Percentiles rank a stretch among this genome's conserved stretches.
Evolutionary conservation across 2,113 vertebrate species (phyloP).

Genomic region (Hippocampus zosterae): DNA sequence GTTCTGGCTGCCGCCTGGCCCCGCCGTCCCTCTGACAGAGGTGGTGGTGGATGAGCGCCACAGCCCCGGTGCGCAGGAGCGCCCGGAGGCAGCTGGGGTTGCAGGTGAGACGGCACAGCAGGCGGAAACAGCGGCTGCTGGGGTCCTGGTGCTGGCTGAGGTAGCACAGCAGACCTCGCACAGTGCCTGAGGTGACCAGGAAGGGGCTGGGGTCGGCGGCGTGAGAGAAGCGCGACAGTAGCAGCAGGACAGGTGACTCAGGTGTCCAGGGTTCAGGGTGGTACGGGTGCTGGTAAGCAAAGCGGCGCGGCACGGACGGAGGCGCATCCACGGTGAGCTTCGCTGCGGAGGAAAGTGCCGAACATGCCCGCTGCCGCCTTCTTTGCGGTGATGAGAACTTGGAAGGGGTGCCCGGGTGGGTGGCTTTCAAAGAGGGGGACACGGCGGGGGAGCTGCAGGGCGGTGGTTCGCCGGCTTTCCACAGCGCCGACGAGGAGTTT

Average conservation of each 20-base stretch:
- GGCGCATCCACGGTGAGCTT: constrained; percentile 54
- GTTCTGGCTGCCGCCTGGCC: constrained; percentile 39
- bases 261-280: constrained; percentile 79
- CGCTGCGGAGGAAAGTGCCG: constrained; percentile 10
- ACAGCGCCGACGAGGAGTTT: constrained; percentile 2
- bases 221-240: constrained; percentile 85
- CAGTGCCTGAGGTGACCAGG: constrained; percentile 64
- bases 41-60: constrained; percentile 71
- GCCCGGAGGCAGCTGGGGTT: constrained; percentile 85
- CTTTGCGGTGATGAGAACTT: constrained; percentile 65
- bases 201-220: constrained; percentile 75
- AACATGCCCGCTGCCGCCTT: constrained; percentile 39
- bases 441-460: constrained; percentile 5
- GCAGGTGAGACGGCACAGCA: constrained; percentile 80
- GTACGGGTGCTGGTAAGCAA: constrained; percentile 67
- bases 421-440: constrained; percentile 35
- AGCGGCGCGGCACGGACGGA: constrained; percentile 39
- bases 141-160: constrained; percentile 77
- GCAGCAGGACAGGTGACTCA: constrained; percentile 80
- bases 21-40: constrained; percentile 64
- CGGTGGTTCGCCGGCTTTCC: constrained; percentile 13
- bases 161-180: constrained; percentile 78
- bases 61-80: constrained; percentile 76
- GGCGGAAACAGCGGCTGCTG: constrained; percentile 76
- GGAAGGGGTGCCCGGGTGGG: constrained; percentile 44